Conservation (phyloP, 2,888 invertebrate genomes). For the Netelia melanura region DNA sequence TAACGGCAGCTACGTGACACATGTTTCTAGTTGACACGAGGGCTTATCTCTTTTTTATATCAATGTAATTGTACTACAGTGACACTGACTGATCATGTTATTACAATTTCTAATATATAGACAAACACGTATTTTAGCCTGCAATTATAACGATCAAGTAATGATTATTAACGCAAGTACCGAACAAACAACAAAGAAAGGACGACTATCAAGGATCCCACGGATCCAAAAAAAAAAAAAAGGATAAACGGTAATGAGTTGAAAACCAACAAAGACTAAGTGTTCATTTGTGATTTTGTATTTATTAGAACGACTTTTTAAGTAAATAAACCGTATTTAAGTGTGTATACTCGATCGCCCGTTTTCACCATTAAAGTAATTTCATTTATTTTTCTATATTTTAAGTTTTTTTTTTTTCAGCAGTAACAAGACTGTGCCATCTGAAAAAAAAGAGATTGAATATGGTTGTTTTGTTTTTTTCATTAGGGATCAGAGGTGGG, state of each 20-base stretch:
- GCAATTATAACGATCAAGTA: conserved; percentile 83
- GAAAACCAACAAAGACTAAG: conserved; percentile 84
- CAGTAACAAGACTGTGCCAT: neutral
- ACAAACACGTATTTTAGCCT: conserved; percentile 77
- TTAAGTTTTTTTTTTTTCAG: neutral
- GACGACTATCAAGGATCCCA: conserved; percentile 62
- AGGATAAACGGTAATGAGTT: conserved; percentile 80
- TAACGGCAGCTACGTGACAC: conserved; percentile 76
- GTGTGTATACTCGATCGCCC: conserved; percentile 78
- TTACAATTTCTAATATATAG: conserved; percentile 79
- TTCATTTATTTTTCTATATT: conserved; percentile 10
- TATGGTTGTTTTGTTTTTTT: conserved; percentile 37
- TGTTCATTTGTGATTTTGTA: conserved; percentile 85
- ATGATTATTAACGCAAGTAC: conserved; percentile 70
- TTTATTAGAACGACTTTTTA: conserved; percentile 82
- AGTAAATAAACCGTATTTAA: conserved; percentile 82
- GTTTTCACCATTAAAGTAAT: conserved; percentile 2
- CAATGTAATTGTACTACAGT: conserved; percentile 80
- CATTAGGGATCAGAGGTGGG: conserved; percentile 20
- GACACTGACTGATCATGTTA: conserved; percentile 79
- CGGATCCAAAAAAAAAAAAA: conserved; percentile 64
- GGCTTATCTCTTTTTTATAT: conserved; percentile 80
- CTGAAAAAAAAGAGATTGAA: conserved; percentile 7
- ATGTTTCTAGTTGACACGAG: conserved; percentile 76
- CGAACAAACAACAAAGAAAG: conserved; percentile 42